Conservation (phyloP, 2,113 vertebrate species). For the Aix galericulata region DNA sequence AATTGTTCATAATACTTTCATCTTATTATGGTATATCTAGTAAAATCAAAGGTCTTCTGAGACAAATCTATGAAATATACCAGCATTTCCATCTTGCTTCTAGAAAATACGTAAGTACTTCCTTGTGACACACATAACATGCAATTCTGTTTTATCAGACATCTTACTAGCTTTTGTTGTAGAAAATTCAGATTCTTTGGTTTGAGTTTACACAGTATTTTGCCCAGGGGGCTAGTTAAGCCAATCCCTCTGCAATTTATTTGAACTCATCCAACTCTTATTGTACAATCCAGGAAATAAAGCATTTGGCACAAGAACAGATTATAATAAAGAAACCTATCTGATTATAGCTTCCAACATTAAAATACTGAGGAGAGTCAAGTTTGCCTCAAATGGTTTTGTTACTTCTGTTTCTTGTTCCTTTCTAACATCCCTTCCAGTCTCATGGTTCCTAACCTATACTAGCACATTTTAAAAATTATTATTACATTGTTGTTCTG, state of each 20-base stretch:
- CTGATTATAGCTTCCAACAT: background rate
- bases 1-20: background rate
- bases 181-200: conserved; percentile 36
- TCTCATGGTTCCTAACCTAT: background rate
- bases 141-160: background rate
- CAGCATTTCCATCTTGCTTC: background rate
- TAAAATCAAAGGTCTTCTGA: background rate
- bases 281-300: background rate
- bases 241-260: background rate
- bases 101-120: background rate
- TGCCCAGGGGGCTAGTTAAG: background rate
- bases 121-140: background rate
- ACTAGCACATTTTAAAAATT: background rate
- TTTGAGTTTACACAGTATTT: background rate
- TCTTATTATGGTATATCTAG: background rate
- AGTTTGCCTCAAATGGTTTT: background rate
- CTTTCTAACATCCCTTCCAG: background rate
- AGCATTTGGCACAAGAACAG: background rate
- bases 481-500: background rate
- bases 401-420: background rate
- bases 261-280: background rate
- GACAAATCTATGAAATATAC: background rate
- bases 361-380: background rate
- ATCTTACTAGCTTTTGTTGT: background rate
- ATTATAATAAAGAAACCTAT: background rate